Base-by-base conservation (phyloP, 2,888 invertebrate species). In the Epiblema foenella region DNA sequence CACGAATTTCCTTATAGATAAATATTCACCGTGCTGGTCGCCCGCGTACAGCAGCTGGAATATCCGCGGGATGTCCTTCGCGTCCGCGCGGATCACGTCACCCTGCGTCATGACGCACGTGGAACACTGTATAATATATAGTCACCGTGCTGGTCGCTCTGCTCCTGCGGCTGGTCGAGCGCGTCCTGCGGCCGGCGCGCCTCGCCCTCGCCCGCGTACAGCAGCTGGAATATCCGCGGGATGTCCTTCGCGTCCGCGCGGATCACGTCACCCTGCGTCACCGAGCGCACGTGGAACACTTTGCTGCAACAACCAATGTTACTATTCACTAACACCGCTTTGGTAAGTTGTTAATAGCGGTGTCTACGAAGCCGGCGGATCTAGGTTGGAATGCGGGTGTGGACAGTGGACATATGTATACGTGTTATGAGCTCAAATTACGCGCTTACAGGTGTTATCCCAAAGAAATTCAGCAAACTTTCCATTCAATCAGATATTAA, bases 191-290 rank as follows among this genome's bases (percentile, higher is more conserved):
- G 96, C 74, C 97, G 95, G 74, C 97, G 94, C 76, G 97, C 97
- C 91, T 98, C 98, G 67, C 99, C 99, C 94, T 99, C 99, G 75
- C 98, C 99, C 76, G 99, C 99, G 92, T 99, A 99, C 83, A 99
- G 94, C 84, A 99, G 95, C 94, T 98, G 95, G 94, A 99, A 99
- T 93, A 99, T 99, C 90, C 98, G 96, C 82, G 99, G 99, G 93
- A 99, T 98, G 95, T 99, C 99, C 95, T 98, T 98, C 90, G 98
- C 98, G 95, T 99, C 99, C 69, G 99, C 99, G 87, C 99, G 96
- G 89, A 99, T 99, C 82, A 99, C 99, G 95, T 99, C 99, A 82
- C 99, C 99, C 91, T 99, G 99, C 75, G 99, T 99, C 78, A 99
- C 99, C 74, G 98, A 97, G 77, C 99, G 96, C 79, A 99, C 99